Evolutionary conservation across 2,888 invertebrate species (phyloP).

Genomic region (Lasiommata megera): DNA sequence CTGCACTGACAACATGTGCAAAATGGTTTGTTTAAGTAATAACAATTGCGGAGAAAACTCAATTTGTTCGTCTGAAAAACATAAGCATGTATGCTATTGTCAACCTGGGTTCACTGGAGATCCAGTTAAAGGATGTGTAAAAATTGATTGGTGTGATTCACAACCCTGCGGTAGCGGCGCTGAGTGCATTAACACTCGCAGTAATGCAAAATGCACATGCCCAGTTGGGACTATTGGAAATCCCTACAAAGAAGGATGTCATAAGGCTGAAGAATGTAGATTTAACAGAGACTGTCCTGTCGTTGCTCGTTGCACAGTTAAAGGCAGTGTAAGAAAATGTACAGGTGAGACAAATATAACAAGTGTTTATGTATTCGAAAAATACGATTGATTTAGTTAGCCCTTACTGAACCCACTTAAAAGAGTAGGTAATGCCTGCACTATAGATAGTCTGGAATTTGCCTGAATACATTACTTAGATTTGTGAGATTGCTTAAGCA

Average conservation of each 20-base stretch:
- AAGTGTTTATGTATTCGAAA: background rate
- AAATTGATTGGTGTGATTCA: constrained; percentile 89
- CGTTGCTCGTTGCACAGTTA: constrained; percentile 87
- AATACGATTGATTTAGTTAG: background rate
- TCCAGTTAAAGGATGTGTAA: constrained; percentile 85
- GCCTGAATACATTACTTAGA: too few relatives aligned
- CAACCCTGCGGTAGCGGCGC: constrained; percentile 91
- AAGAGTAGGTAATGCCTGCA: too few relatives aligned
- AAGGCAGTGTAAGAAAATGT: constrained; percentile 89
- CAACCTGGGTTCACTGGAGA: constrained; percentile 94
- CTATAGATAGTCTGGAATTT: too few relatives aligned
- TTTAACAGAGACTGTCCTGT: constrained; percentile 90
- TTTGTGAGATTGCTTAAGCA: too few relatives aligned
- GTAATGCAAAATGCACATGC: constrained; percentile 90
- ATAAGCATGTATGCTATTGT: constrained; percentile 88
- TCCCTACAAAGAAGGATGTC: constrained; percentile 91
- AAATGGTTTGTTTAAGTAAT: constrained; percentile 91
- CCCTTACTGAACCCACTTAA: background rate
- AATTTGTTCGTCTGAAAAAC: constrained; percentile 91
- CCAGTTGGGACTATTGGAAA: constrained; percentile 91
- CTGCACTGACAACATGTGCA: constrained; percentile 91
- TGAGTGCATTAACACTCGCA: constrained; percentile 89
- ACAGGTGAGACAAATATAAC: constrained; percentile 69
- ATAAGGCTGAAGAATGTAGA: constrained; percentile 90
- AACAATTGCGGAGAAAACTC: constrained; percentile 93